Conservation (phyloP, 2,888 invertebrate species). For the Trichacis sp. region DNA sequence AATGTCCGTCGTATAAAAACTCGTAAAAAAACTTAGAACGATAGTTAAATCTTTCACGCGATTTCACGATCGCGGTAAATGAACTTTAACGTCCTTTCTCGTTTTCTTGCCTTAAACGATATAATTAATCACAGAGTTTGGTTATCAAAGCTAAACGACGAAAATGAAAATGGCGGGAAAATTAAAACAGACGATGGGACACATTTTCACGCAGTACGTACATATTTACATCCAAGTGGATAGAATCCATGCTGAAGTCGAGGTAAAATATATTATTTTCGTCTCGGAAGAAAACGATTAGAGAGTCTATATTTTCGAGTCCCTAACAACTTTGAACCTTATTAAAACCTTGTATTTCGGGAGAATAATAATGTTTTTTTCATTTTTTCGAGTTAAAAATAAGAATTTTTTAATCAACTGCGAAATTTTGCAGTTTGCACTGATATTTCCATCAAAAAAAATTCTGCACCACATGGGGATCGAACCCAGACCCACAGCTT, state of each 20-base stretch:
- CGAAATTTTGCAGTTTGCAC: too few relatives aligned
- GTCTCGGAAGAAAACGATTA: slow-evolving; percentile 12
- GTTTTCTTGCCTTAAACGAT: slow-evolving; percentile 25
- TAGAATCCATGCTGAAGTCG: not conserved
- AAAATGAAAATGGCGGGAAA: slow-evolving; percentile 1
- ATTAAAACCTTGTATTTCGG: too few relatives aligned
- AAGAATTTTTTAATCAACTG: too few relatives aligned
- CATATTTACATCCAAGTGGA: slow-evolving; percentile 6
- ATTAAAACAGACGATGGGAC: not conserved
- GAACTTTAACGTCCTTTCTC: slow-evolving; percentile 16
- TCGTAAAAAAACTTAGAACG: not conserved
- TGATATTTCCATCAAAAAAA: too few relatives aligned
- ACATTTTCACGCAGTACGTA: slow-evolving; percentile 7
- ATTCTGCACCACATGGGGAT: too few relatives aligned
- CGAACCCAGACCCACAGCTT: too few relatives aligned
- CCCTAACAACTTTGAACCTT: too few relatives aligned
- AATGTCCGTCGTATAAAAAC: not conserved
- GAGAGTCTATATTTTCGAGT: slow-evolving; percentile 37
- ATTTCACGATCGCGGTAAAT: not conserved
- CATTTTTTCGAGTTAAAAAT: too few relatives aligned
- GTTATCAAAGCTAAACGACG: slow-evolving; percentile 9
- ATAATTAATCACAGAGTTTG: slow-evolving; percentile 35
- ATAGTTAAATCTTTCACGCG: not conserved
- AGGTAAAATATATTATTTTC: slow-evolving; percentile 6
- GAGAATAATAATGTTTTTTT: too few relatives aligned